Evolutionary conservation across 2,888 invertebrate genomes (phyloP), one percentile per base, ranked within the genome.

Genomic region (Lagria hirta): DNA sequence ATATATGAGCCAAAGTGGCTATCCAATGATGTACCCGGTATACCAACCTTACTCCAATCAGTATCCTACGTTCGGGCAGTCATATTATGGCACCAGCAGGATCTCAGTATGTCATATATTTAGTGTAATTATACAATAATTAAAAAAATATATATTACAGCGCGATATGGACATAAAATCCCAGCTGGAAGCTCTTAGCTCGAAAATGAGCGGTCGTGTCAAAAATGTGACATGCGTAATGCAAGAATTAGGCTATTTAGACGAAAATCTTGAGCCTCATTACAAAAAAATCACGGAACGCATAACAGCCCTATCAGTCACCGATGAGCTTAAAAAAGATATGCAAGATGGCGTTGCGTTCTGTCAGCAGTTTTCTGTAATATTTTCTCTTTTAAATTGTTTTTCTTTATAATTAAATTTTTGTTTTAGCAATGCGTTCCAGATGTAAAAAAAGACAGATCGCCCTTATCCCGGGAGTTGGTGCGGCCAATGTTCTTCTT

Each of bases 401-500:
- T n/a, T n/a, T n/a, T n/a, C n/a, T n/a, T n/a, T n/a, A 27, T 3
- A 27, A 3, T 29, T 10, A 29, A 1, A 30, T 30, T n/a, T n/a
- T n/a, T n/a, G n/a, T n/a, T 74, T 1, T 68, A 83, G 83, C 80
- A 82, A 81, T 84, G 83, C 55, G 80, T 84, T 1, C 83, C 83
- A 1, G 82, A 83, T 54, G 75, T 80, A 15, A 79, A 81, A 50
- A 77, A 79, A 35, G 80, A 81, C 43, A 78, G 78, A 49, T 76
- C 80, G 0, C 81, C 80, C 0, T 72, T 83, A 0, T 81, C 82
- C 0, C 75, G 79, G 29, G 83, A 83, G 60, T 74, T 83, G 26
- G 78, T 82, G 48, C 75, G 78, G 43, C 82, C 83, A 0, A 83
- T 83, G 79, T 82, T 83, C 73, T 84, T 84, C 76, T 84, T 84